Conservation (phyloP, 2,797 vertebrate species). For the Natrix natrix region DNA sequence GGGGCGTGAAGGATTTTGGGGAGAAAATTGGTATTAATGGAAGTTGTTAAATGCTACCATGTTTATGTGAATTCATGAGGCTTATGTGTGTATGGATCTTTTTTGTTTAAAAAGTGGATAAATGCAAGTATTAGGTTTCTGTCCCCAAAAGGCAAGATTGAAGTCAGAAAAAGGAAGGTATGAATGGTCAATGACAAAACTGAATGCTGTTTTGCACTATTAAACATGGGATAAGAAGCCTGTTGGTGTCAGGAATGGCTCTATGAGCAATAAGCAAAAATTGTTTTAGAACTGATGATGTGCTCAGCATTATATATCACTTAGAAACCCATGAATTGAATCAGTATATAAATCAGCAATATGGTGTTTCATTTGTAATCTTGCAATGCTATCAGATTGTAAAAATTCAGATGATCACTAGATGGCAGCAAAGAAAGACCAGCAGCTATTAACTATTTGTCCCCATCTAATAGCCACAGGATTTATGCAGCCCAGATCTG, state of each 20-base stretch:
- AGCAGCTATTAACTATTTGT: neutral
- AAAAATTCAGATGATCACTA: neutral
- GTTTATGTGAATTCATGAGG: neutral
- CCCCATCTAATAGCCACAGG: neutral
- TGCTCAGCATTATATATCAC: neutral
- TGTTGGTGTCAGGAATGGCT: neutral
- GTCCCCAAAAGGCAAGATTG: neutral
- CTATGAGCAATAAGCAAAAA: neutral
- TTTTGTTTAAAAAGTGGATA: neutral
- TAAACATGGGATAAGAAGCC: neutral
- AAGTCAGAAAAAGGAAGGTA: neutral
- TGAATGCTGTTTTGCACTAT: neutral
- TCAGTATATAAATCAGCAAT: neutral
- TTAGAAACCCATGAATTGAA: neutral
- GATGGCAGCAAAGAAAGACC: neutral
- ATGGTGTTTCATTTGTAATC: neutral
- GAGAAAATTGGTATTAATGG: neutral
- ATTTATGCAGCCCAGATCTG: neutral
- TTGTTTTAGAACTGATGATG: neutral
- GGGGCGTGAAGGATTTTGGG: neutral
- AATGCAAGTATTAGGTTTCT: neutral
- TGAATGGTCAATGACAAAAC: neutral
- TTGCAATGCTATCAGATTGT: neutral
- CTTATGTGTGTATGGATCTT: neutral
- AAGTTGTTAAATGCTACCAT: neutral